Evolutionary conservation across 2,113 vertebrate species (phyloP), one percentile per base, ranked within the genome.

Genomic region (Eulemur macaco): DNA sequence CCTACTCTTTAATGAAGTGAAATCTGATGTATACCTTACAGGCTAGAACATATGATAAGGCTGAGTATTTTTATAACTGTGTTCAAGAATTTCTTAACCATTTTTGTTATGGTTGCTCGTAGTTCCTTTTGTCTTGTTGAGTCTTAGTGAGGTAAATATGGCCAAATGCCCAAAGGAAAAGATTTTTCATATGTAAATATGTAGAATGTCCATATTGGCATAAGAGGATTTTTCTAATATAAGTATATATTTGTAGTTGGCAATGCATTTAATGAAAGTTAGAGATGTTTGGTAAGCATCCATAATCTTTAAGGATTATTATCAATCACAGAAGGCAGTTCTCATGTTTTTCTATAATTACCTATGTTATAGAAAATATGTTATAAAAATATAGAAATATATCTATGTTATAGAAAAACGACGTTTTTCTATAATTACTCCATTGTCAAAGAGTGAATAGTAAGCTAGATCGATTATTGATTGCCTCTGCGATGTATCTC

Each of bases 221-320:
- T 56, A 83, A 89, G 56, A 80, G 60, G 37, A 58, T 92, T 97
- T 96, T 97, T 94, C 91, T 86, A 39, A 34, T 52, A 10, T 64
- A 96, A 73, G 42, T 74, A 6, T 93, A 0, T 82, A 45, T 73
- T n/a, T 54, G 0, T 91, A 54, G 11, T 96, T 94, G 81, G 87
- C 47, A 73, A 25, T 96, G 20, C 90, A 25, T 90, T 95, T 91
- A 87, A 76, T 88, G 47, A 83, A 89, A 83, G 50, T 91, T 83
- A 97, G 63, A 93, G 58, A 58, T 77, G 20, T 39, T 94, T 4
- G 14, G 34, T 73, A 39, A 92, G 20, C 14, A 56, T 69, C 17
- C 29, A 1, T 50, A 73, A 45, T 89, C 54, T 92, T 92, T 23
- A 73, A 82, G 74, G 74, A 83, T 83, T 83, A 83, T 60, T 50